A percentile compares a stretch with the other conserved stretches of the same genome.
Conservation (phyloP, 2,888 invertebrate species). For the Biston betularia region DNA sequence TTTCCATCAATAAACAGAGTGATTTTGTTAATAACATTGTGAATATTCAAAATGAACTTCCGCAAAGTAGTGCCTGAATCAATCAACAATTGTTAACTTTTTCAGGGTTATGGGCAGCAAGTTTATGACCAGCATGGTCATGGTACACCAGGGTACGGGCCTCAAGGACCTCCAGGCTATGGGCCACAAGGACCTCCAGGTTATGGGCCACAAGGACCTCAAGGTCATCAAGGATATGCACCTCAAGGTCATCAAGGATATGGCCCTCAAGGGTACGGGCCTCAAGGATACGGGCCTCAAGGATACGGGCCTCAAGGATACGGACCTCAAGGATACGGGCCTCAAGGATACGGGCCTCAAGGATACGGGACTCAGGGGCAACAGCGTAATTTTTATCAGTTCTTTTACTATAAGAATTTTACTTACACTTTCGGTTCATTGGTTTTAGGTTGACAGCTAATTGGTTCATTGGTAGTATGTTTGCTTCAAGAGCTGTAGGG, state of each 20-base stretch:
- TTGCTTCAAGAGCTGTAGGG: too few relatives aligned
- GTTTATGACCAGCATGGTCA: neutral
- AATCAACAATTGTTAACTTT: neutral
- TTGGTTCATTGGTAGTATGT: too few relatives aligned
- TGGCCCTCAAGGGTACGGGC: neutral
- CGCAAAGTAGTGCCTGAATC: too few relatives aligned
- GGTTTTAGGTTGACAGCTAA: too few relatives aligned
- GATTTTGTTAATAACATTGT: too few relatives aligned
- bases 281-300: neutral
- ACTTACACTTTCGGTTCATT: too few relatives aligned
- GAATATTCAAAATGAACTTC: too few relatives aligned
- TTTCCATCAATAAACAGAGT: too few relatives aligned
- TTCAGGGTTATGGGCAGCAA: neutral
- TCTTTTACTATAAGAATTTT: too few relatives aligned
- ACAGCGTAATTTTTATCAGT: constrained; percentile 22
- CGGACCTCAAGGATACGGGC: neutral
- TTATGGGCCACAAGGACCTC: neutral
- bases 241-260: neutral
- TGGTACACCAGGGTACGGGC: neutral
- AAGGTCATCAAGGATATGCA: neutral
- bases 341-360: neutral
- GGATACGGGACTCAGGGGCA: constrained; percentile 5
- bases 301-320: neutral
- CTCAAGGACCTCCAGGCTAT: neutral
- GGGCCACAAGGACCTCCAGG: constrained; percentile 3